phyloP scores from a whole-genome alignment of 2,113 vertebrate species.

The Morone saxatilis region DNA sequence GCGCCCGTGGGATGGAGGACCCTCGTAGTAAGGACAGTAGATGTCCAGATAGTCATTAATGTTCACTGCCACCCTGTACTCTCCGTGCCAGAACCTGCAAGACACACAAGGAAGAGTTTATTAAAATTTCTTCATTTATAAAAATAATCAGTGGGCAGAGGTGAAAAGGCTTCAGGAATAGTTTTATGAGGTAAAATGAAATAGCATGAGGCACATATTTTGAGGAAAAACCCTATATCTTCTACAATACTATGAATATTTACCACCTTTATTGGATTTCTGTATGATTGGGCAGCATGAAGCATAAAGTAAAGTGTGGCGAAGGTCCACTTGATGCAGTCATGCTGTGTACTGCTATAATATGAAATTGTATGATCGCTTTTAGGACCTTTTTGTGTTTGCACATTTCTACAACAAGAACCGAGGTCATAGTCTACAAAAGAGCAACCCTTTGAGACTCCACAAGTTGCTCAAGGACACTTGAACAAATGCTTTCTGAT shows the following conservation, averaged over 20 bases:
- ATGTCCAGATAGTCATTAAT: conserved; percentile 99
- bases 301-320: conserved; percentile 1
- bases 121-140: background rate
- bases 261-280: conserved; percentile 49
- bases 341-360: conserved; percentile 19
- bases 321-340: conserved; percentile 22
- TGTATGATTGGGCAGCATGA: conserved; percentile 33
- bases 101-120: background rate
- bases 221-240: conserved; percentile 2
- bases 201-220: background rate
- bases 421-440: conserved; percentile 21
- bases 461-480: conserved; percentile 42
- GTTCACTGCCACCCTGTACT: conserved; percentile 95
- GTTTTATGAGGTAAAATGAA: conserved; percentile 28
- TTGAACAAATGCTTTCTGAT: conserved; percentile 28
- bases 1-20: conserved; percentile 88
- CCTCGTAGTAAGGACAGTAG: conserved; percentile 96
- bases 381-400: conserved; percentile 17
- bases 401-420: conserved; percentile 18
- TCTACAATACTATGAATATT: conserved; percentile 55
- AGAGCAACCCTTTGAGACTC: conserved; percentile 17
- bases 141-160: conserved; percentile 19
- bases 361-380: conserved; percentile 17
- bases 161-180: background rate
- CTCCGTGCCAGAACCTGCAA: conserved; percentile 92